Percentiles rank a stretch among this genome's conserved stretches.
Conservation (phyloP, 2,888 invertebrate genomes). For the Sarcophaga variegata region DNA sequence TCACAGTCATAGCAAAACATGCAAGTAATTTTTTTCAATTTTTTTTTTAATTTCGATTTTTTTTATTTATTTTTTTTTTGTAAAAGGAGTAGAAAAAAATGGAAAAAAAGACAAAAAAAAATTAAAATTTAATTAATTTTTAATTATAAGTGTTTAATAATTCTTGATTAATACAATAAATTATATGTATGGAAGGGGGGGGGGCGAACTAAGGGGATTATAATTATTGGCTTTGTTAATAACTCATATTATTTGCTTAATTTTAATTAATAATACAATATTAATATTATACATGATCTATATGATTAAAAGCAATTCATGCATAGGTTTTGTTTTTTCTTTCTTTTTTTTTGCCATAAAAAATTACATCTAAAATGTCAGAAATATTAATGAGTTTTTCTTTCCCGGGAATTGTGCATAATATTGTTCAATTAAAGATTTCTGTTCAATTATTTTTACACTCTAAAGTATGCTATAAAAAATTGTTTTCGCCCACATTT, state of each 20-base stretch:
- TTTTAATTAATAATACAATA: background rate
- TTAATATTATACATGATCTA: background rate
- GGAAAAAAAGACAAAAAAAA: conserved; percentile 56
- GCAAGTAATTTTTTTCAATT: conserved; percentile 59
- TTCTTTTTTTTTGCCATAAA: no score
- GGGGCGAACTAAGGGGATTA: background rate
- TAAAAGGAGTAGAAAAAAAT: conserved; percentile 63
- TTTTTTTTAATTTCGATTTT: conserved; percentile 31
- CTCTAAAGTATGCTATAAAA: no score
- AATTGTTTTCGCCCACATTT: no score
- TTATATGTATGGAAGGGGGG: background rate
- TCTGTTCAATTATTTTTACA: no score
- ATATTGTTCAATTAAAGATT: no score
- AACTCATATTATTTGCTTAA: background rate
- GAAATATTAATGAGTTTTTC: conserved; percentile 66
- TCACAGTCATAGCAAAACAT: conserved; percentile 68
- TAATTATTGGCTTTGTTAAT: background rate
- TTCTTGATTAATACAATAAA: background rate
- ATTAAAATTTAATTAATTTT: conserved; percentile 60
- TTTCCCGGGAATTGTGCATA: conserved; percentile 3
- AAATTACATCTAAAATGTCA: conserved; percentile 37
- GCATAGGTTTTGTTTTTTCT: no score
- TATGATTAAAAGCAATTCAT: no score
- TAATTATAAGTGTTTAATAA: conserved; percentile 19
- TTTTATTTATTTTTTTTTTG: conserved; percentile 37